Percentiles rank a stretch among this genome's conserved stretches.
Evolutionary conservation across 1,140 invertebrate genomes (phyloP).

Genomic region (Drosophila yakuba): DNA sequence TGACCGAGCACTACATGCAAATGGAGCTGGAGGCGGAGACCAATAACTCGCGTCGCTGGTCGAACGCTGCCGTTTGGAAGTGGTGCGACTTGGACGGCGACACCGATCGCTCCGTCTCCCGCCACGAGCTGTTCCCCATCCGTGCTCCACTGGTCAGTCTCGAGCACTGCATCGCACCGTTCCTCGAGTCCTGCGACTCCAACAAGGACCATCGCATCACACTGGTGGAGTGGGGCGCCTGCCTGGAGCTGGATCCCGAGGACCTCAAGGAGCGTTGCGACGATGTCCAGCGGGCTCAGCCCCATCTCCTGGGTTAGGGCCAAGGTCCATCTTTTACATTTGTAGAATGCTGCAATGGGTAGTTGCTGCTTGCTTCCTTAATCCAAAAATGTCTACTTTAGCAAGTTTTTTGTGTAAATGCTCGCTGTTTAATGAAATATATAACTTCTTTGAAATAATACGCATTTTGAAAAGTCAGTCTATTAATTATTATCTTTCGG

Average conservation of each 20-base stretch:
- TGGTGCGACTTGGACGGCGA: slow-evolving; percentile 97
- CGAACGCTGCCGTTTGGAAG: slow-evolving; percentile 97
- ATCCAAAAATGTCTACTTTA: slow-evolving; percentile 23
- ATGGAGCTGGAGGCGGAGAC: slow-evolving; percentile 95
- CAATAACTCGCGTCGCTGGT: slow-evolving; percentile 93
- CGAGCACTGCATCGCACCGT: slow-evolving; percentile 97
- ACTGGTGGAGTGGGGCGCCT: slow-evolving; percentile 95
- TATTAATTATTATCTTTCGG: not conserved
- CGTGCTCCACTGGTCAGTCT: slow-evolving; percentile 95
- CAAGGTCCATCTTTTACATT: not conserved
- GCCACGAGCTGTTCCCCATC: slow-evolving; percentile 97
- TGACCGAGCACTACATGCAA: slow-evolving; percentile 92
- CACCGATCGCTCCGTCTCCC: slow-evolving; percentile 93
- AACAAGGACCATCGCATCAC: slow-evolving; percentile 95
- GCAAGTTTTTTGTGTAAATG: not conserved
- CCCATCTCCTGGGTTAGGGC: slow-evolving; percentile 69
- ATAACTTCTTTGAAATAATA: not conserved
- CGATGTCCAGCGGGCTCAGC: slow-evolving; percentile 70
- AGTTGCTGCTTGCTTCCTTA: slow-evolving; percentile 15
- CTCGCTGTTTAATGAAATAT: not conserved
- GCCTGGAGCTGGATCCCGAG: slow-evolving; percentile 91
- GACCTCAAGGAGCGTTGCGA: slow-evolving; percentile 81
- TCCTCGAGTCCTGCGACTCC: slow-evolving; percentile 94
- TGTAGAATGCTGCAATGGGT: slow-evolving; percentile 4
- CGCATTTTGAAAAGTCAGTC: not conserved